Evolutionary conservation across 2,113 vertebrate species (phyloP).

Genomic region (Rhea pennata): DNA sequence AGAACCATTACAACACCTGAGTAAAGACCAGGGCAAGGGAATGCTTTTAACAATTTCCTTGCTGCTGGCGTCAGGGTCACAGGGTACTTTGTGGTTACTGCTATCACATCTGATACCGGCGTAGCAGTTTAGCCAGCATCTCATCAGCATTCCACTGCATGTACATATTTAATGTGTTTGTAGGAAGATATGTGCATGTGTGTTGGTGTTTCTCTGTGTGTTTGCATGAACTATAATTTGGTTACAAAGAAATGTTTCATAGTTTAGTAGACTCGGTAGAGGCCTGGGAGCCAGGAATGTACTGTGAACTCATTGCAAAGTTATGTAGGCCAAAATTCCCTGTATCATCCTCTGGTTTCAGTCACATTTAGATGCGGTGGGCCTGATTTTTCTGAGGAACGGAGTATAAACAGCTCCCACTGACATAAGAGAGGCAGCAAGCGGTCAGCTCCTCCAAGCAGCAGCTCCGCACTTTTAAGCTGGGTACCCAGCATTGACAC

Average conservation of each 20-base stretch:
- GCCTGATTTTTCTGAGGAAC: background rate
- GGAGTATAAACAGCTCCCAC: background rate
- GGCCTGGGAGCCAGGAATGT: conserved; percentile 14
- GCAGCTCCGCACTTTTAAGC: background rate
- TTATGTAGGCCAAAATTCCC: conserved; percentile 33
- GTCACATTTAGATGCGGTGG: background rate
- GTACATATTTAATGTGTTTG: fast-evolving
- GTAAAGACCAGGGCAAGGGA: background rate
- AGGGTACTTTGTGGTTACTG: fast-evolving
- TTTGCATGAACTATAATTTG: background rate
- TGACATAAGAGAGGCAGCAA: background rate
- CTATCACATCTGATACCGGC: fast-evolving
- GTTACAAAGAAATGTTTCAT: background rate
- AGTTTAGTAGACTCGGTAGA: background rate
- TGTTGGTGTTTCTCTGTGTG: background rate
- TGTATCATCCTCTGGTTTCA: background rate
- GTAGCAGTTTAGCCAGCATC: background rate
- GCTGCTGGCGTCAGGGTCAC: background rate
- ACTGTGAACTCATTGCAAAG: background rate
- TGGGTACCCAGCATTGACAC: background rate
- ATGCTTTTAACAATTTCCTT: background rate
- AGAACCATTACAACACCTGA: background rate
- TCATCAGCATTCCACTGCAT: background rate
- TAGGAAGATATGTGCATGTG: background rate
- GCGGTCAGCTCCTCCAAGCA: background rate